phyloP scores from a whole-genome alignment of 2,888 invertebrate genomes.

The Trichogramma dendrolimi region DNA sequence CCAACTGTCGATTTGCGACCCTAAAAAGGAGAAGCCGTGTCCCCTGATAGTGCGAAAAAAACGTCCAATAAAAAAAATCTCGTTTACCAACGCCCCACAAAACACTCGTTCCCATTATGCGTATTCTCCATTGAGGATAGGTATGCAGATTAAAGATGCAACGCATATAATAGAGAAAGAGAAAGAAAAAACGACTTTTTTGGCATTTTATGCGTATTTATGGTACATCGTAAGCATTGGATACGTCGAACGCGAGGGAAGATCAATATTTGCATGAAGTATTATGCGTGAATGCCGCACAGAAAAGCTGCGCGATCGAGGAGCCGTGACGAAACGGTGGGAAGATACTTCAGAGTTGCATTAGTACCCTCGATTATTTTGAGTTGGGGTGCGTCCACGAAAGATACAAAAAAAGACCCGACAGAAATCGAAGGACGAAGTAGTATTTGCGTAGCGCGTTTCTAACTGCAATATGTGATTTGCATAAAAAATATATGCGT shows the following conservation, averaged over 20 bases:
- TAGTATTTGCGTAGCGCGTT: too few relatives aligned
- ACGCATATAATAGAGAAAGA: constrained; percentile 23
- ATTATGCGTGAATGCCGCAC: constrained; percentile 6
- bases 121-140: constrained; percentile 17
- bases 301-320: constrained; percentile 31
- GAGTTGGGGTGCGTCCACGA: constrained; percentile 1
- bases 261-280: constrained; percentile 48
- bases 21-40: neutral
- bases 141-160: constrained; percentile 41
- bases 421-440: neutral
- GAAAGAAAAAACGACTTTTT: constrained; percentile 23
- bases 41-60: constrained; percentile 3
- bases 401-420: constrained; percentile 5
- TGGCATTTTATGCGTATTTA: neutral
- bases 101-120: constrained; percentile 2
- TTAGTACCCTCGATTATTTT: constrained; percentile 25
- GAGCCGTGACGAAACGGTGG: constrained; percentile 44
- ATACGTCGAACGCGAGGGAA: constrained; percentile 21
- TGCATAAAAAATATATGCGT: too few relatives aligned
- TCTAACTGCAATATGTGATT: too few relatives aligned
- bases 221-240: neutral
- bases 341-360: constrained; percentile 29
- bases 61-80: constrained; percentile 28
- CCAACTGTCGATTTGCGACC: constrained; percentile 42
- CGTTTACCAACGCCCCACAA: constrained; percentile 14